Evolutionary conservation across 2,888 invertebrate species (phyloP), one percentile per base, ranked within the genome.

Genomic region (Pachymerium ferrugineum): DNA sequence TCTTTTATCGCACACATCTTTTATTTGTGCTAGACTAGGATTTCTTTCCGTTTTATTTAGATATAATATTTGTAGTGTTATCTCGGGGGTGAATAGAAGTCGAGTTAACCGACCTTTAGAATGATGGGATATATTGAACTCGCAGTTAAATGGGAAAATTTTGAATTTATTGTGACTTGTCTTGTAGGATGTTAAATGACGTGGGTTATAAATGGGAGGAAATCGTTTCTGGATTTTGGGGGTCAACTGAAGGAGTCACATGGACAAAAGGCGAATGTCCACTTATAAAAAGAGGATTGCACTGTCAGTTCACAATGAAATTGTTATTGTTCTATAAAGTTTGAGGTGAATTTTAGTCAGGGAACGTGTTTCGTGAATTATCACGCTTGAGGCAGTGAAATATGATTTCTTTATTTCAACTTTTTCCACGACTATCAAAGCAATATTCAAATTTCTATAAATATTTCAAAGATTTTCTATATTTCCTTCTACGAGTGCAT

Each of bases 221-320:
- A 47, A 47, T 47, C 22, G 47, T 19, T 1, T 5, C 19, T 47
- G 16, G 47, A 42, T 19, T 47, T 47, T 8, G 10, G 54, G 22
- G 22, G 22, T 22, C 19, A 47, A 3, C 47, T 19, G 47, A n/a
- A 62, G 28, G 62, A 14, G 62, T 28, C 62, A 28, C n/a, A 28
- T 62, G 62, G 62, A 62, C 62, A 62, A 62, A 4, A 62, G 62
- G 62, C 25, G 12, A 62, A 62, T 62, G 62, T 62, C 62, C 25
- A 62, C 25, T 62, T 62, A 28, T 14, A 25, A 62, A 14, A 62
- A 28, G 62, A 28, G 38, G 38, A 38, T 38, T 38, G 38, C 38
- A 38, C 38, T 38, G 38, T 38, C 16, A 38, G 25, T 62, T 22
- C 62, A 62, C 62, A 62, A 62, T 62, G 62, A 62, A 25, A 47